Evolutionary conservation across 1,140 invertebrate genomes (phyloP), one percentile per base, ranked within the genome.

Genomic region (Bombus fervidus): DNA sequence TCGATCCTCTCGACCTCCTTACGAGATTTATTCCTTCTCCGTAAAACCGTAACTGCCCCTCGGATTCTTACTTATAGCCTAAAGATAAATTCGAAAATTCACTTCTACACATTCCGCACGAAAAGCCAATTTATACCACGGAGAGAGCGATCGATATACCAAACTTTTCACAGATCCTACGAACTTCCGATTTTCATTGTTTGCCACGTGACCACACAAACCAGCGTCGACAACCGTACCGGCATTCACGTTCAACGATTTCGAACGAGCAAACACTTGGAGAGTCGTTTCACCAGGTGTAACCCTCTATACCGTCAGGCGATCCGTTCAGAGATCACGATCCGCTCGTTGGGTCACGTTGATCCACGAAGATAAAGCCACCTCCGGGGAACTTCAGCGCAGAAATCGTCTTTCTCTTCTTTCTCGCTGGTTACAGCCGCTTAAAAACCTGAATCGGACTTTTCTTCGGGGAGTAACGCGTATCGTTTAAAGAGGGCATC

Each of bases 331-430:
- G 74, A 83, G 82, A 83, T 47, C 74, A 59, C 62, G 37, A n/a
- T 37, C 18, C 13, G 13, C 39, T 73, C 41, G 66, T 57, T 83
- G 57, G 43, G 80, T 89, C 85, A 83, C 66, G 73, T 85, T 86
- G 87, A 88, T 86, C 84, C 84, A 68, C 62, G 43, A 47, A 81
- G 87, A 86, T 89, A 80, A 86, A 86, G 57, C 79, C 47, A 83
- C 37, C 88, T 64, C 66, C 39, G 43, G 28, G 5, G 39, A 74
- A 53, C 41, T 47, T 74, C 31, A 0, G 28, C 47, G 10, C 15
- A 84, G 71, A 78, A 83, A 76, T 41, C 25, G 15, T 9, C 66
- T 22, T 75, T 57, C 66, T 8, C 62, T 81, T 31, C 75, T 18
- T 68, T 73, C 62, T 9, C 69, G 15, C 59, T 41, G 62, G 74